phyloP scores from a whole-genome alignment of 2,888 invertebrate genomes.

The Eurytoma adleriae region DNA sequence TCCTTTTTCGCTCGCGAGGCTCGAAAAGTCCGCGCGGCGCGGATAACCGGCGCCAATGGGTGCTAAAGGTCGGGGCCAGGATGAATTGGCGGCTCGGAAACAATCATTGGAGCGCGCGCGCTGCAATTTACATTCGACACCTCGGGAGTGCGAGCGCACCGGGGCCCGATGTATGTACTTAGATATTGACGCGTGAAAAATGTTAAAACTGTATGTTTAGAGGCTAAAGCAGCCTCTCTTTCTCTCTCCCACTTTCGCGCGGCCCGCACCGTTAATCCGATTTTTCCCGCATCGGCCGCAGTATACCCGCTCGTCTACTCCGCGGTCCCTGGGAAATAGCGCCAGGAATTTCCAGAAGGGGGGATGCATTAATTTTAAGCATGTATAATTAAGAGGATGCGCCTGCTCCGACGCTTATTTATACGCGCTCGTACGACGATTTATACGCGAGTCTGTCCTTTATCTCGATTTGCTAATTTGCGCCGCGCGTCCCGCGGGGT shows the following conservation, averaged over 20 bases:
- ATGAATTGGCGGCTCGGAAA: slow-evolving; percentile 12
- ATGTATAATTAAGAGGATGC: slow-evolving; percentile 1
- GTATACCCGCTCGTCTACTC: neutral
- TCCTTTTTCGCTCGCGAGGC: neutral
- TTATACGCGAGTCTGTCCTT: too few relatives aligned
- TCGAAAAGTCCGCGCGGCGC: neutral
- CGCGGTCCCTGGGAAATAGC: slow-evolving; percentile 30
- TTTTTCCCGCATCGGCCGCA: slow-evolving; percentile 19
- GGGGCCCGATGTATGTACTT: slow-evolving; percentile 1
- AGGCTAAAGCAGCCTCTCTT: neutral
- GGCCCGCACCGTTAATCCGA: slow-evolving; percentile 46
- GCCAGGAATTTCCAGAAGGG: slow-evolving; percentile 1
- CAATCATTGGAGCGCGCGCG: slow-evolving; percentile 18
- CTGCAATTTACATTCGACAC: slow-evolving; percentile 14
- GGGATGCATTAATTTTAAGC: slow-evolving; percentile 8
- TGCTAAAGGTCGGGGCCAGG: slow-evolving; percentile 18
- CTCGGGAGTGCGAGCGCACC: neutral
- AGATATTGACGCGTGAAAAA: slow-evolving; percentile 27
- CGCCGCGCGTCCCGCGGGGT: too few relatives aligned
- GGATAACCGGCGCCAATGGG: neutral
- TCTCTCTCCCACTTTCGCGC: neutral
- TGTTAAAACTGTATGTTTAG: slow-evolving; percentile 19
- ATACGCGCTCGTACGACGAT: neutral
- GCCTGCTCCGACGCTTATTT: neutral
- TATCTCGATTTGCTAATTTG: too few relatives aligned